Conservation (phyloP, 2,113 vertebrate species). For the Thomomys bottae region DNA sequence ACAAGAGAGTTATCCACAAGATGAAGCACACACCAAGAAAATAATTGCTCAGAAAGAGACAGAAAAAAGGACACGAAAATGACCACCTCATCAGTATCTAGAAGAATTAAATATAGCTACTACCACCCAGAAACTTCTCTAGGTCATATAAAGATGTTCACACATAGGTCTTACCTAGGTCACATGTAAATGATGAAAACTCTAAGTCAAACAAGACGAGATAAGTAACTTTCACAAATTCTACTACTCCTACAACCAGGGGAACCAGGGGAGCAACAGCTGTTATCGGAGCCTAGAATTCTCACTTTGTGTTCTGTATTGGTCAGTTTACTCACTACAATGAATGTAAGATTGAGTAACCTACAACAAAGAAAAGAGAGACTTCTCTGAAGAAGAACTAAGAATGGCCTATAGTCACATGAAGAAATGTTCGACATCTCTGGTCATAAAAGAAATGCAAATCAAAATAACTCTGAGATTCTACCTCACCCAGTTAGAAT, state of each 20-base stretch:
- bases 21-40: no score
- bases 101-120: no score
- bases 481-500: no score
- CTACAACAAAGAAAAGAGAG: no score
- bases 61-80: neutral
- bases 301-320: neutral
- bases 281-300: neutral
- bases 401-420: no score
- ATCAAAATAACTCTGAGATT: no score
- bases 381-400: no score
- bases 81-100: neutral
- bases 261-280: neutral
- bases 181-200: neutral
- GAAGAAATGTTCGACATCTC: no score
- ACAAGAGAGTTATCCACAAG: no score
- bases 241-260: accelerated
- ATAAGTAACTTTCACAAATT: neutral
- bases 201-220: neutral
- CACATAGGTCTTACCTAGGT: neutral
- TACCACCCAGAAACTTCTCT: neutral
- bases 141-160: neutral
- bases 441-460: no score
- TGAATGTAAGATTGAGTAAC: neutral
- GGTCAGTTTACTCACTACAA: neutral
- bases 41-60: no score